These are phyloP conservation scores for Pseudorhombus dupliciocellatus DNA, from an alignment of 2,113 vertebrate species.

Conservation along the genomic window DNA sequence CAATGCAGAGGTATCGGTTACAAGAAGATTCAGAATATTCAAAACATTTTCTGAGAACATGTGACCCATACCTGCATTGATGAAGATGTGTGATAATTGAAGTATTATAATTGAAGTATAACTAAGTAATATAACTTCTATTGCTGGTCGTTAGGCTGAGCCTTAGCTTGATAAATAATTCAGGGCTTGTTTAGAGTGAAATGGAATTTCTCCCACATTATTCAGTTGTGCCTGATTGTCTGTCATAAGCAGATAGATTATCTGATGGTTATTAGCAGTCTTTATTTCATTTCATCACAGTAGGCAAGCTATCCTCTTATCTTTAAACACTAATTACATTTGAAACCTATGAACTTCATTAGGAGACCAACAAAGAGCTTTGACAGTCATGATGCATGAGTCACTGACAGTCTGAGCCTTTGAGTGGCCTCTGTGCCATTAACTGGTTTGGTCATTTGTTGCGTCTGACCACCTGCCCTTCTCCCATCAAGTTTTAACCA, in stretches of 20 bases:
- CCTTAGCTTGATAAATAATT: too few species aligned
- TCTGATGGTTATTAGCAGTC: background rate
- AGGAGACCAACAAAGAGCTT: conserved; percentile 6
- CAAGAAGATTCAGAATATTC: background rate
- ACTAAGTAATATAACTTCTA: background rate
- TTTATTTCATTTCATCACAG: conserved; percentile 4
- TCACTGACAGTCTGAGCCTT: background rate
- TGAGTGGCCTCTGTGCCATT: conserved; percentile 23
- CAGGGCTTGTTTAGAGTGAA: background rate
- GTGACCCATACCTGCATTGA: background rate
- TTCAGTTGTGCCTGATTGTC: background rate
- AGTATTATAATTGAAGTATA: too few species aligned
- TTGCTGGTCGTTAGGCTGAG: background rate
- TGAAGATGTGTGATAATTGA: background rate
- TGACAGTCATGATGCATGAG: conserved; percentile 28
- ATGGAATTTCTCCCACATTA: background rate
- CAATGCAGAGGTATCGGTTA: conserved; percentile 91
- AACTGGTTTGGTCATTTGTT: conserved; percentile 10
- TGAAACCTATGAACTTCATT: conserved; percentile 36
- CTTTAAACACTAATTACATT: conserved; percentile 18
- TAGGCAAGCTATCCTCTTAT: background rate
- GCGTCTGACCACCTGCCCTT: conserved; percentile 5
- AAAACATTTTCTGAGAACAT: background rate
- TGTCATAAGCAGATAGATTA: conserved; percentile 1
- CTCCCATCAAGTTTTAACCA: conserved; percentile 18